phyloP scores from a whole-genome alignment of 2,888 invertebrate genomes.

The Epirrhoe alternata region DNA sequence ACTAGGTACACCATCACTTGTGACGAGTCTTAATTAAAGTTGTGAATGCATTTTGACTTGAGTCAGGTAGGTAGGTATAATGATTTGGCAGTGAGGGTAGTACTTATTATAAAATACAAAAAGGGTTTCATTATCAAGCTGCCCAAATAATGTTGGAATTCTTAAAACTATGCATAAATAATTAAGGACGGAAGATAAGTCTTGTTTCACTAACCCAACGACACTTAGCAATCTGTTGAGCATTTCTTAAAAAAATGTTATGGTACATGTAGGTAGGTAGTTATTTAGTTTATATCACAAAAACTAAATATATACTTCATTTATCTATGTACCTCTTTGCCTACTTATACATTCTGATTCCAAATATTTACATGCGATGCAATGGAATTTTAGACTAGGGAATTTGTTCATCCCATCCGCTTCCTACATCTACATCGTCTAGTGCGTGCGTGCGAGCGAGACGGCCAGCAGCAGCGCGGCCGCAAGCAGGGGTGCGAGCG shows the following conservation, averaged over 20 bases:
- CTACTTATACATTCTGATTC: not conserved
- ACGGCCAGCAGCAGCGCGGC: slow-evolving; percentile 3
- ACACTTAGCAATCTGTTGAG: not conserved
- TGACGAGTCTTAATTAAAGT: not conserved
- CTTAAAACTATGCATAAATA: not conserved
- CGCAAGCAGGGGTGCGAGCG: slow-evolving; percentile 23
- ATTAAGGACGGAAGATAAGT: not conserved
- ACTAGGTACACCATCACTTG: not conserved
- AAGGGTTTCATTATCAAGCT: not conserved
- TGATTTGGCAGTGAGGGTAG: too few relatives aligned
- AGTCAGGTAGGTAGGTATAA: not conserved
- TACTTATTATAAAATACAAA: not conserved
- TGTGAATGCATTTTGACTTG: not conserved
- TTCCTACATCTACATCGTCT: not conserved
- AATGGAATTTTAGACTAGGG: not conserved
- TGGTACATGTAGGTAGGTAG: not conserved
- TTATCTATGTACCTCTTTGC: not conserved
- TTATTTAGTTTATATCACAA: not conserved
- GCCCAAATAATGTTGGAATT: not conserved
- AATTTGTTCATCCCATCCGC: not conserved
- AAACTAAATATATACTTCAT: too few relatives aligned
- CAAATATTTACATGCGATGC: not conserved
- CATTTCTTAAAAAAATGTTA: not conserved
- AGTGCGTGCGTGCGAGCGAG: slow-evolving; percentile 21
- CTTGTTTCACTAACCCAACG: not conserved